Base-by-base conservation (phyloP, 2,113 vertebrate genomes). In the Cyanistes caeruleus region DNA sequence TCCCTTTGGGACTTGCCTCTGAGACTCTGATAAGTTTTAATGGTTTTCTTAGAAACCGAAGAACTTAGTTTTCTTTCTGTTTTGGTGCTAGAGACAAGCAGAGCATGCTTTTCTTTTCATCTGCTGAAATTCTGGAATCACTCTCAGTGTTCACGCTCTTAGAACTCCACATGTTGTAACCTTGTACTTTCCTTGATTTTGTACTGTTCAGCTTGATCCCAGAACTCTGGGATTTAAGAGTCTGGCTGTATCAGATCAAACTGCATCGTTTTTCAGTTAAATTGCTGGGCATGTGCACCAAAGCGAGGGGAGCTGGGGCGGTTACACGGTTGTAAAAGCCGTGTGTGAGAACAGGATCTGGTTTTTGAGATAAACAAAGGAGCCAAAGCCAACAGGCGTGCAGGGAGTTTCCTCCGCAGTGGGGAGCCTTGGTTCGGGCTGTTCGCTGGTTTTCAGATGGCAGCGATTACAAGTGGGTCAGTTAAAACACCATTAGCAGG, bases 21-120 rank as follows among this genome's bases (percentile, higher is more conserved):
- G 78, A 86, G n/a, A 49, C 49, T 92, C 28, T n/a, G 37, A 0
- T 64, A 79, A 79, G 88, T 95, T 96, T 93, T 90, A 88, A 63
- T 37, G 39, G 68, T 92, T 96, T 89, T 92, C 52, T 92, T 90
- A 90, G 94, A 94, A 96, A 96, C 83, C 49, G 11, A 90, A 92
- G 90, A 96, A 92, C 83, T 92, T 96, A 69, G 58, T 92, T 95
- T 94, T 52, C 33, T 53, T 96, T 90, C 85, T 80, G 31, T 90
- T 90, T 87, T 87, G 90, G 88, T 96, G 92, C 96, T 92, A 89
- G 86, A 90, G 76, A 93, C 90, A 52, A 92, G 53, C 92, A 90
- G 73, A 94, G 88, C 93, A 69, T 73, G 92, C 21, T 81, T 95
- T 83, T 83, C 75, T 95, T 94, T 90, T 81, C 72, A 87, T 93